Base-by-base conservation (phyloP, 2,113 vertebrate species). In the Sterna hirundo region DNA sequence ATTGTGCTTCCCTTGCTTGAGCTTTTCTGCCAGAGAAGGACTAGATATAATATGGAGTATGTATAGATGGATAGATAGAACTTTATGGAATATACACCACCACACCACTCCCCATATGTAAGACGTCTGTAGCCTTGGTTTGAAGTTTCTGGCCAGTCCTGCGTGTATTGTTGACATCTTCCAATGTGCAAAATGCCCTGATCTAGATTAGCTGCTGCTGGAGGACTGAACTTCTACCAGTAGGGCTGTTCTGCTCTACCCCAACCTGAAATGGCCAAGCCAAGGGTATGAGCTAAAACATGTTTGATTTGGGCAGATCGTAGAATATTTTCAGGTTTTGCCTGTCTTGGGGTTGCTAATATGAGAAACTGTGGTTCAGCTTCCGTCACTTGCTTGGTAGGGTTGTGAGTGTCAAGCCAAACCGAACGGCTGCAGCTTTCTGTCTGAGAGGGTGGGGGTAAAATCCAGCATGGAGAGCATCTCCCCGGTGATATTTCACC, bases 21-120 rank as follows among this genome's bases (percentile, higher is more conserved):
- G 68, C 30, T 87, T 34, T 76, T 44, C 69, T 64, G 44, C 21
- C 23, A 54, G 60, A 72, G 58, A 8, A 87, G 54, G 32, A 11
- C 34, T 49, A 42, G 66, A 44, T 22, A 26, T 1, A 47, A 51
- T 21, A 22, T 14, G 17, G 40, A 49, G 23, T 22, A 42, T 20
- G 34, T 14, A 30, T 15, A 36, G 7, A 17, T 34, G 49, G 64
- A 26, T 13, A 49, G 57, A 9, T 40, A 9, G 19, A 34, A 47
- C 21, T 44, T 65, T 36, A 40, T 51, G 69, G 30, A 49, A 47
- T 51, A 52, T 19, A 15, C 4, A 10, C 19, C 10, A 21, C 22
- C 2, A 5, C 2, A 5, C 2, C 14, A 57, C 30, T 34, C 14
- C 1, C 6, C 18, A 19, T 32, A 34, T 55, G 5, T 62, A 47